phyloP scores from a whole-genome alignment of 2,888 invertebrate species.

The Chalcosyrphus nemorum region DNA sequence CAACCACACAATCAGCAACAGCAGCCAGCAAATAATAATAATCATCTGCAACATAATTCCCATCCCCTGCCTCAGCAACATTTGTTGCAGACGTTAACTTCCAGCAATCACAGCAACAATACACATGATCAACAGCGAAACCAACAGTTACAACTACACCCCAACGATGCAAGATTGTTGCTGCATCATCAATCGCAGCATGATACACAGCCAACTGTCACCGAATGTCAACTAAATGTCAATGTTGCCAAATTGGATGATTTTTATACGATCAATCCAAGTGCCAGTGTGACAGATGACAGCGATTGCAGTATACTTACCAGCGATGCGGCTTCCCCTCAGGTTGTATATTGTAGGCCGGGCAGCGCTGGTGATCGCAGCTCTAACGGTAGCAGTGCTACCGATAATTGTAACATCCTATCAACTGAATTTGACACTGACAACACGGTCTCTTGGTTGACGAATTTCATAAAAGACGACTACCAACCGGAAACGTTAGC shows the following conservation, averaged over 20 bases:
- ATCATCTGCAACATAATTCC: constrained; percentile 59
- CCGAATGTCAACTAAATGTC: constrained; percentile 80
- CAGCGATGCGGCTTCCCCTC: constrained; percentile 58
- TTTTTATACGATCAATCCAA: constrained; percentile 76
- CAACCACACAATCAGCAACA: constrained; percentile 61
- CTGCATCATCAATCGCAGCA: not conserved
- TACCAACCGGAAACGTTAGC: constrained; percentile 5
- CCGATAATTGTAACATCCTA: constrained; percentile 12
- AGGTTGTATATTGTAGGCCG: constrained; percentile 43
- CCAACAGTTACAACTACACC: constrained; percentile 28
- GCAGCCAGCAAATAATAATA: constrained; percentile 35
- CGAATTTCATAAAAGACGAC: constrained; percentile 24
- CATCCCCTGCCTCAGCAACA: constrained; percentile 12
- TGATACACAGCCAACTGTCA: constrained; percentile 75
- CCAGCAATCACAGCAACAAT: constrained; percentile 67
- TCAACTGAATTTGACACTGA: not conserved
- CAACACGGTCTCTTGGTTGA: not conserved
- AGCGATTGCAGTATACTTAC: constrained; percentile 78
- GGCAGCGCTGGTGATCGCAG: constrained; percentile 49
- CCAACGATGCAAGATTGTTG: constrained; percentile 10
- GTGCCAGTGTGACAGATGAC: constrained; percentile 76
- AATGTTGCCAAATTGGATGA: constrained; percentile 77
- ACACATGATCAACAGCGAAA: constrained; percentile 48
- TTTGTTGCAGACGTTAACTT: constrained; percentile 48
- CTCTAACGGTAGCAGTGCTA: constrained; percentile 40